Conservation (phyloP, 92 coral and sea anemone species). For the Umimayanthus chanpuru region DNA sequence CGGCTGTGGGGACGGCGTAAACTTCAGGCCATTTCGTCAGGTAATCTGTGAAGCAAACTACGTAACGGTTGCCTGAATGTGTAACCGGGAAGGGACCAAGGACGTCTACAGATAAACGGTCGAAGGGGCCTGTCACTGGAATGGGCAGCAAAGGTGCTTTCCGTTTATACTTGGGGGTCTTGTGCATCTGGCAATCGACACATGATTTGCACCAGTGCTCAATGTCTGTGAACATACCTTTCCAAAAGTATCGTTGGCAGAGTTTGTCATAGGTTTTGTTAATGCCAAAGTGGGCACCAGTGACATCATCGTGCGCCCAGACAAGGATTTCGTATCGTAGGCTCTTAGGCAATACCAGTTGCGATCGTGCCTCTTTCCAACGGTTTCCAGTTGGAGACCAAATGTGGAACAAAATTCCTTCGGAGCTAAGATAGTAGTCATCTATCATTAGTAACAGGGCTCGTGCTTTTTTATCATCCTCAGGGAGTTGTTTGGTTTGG, state of each 20-base stretch:
- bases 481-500: slow-evolving; percentile 21
- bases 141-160: neutral
- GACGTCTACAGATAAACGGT: neutral
- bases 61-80: slow-evolving; percentile 55
- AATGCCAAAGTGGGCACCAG: slow-evolving; percentile 45
- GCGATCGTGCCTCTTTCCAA: slow-evolving; percentile 17
- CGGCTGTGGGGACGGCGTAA: slow-evolving; percentile 52
- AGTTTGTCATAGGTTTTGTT: slow-evolving; percentile 38
- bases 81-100: slow-evolving; percentile 65
- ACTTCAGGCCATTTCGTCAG: slow-evolving; percentile 72
- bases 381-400: neutral
- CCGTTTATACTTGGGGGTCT: neutral
- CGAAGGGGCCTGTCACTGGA: neutral
- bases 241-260: slow-evolving; percentile 25
- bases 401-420: slow-evolving; percentile 38
- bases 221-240: slow-evolving; percentile 37
- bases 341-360: slow-evolving; percentile 39
- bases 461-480: slow-evolving; percentile 35
- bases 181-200: slow-evolving; percentile 32
- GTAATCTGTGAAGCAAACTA: slow-evolving; percentile 60
- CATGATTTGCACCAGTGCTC: slow-evolving; percentile 43
- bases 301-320: slow-evolving; percentile 40
- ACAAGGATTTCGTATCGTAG: slow-evolving; percentile 46
- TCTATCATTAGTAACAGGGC: slow-evolving; percentile 22
- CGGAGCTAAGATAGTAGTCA: slow-evolving; percentile 31